These are phyloP conservation scores for Meiosimyza platycephala DNA, from an alignment of 2,888 invertebrate genomes.

Conservation along the genomic window DNA sequence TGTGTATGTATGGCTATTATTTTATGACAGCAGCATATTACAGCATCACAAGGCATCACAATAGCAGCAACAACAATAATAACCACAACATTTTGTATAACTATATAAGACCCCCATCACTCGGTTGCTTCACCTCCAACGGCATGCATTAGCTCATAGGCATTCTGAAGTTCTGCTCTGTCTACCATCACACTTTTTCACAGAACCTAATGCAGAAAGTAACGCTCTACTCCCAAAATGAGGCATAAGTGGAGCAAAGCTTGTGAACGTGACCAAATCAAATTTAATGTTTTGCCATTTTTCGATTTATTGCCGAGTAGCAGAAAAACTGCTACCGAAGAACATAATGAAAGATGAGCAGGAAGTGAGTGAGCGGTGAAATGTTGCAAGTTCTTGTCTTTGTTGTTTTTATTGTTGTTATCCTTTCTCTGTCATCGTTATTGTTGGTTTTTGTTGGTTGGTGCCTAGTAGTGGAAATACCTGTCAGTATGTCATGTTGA, in stretches of 20 bases:
- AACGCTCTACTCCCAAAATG: slow-evolving; percentile 50
- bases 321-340: slow-evolving; percentile 12
- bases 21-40: slow-evolving; percentile 56
- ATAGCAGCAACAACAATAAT: slow-evolving; percentile 20
- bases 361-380: slow-evolving; percentile 35
- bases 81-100: not conserved
- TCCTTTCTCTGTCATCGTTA: slow-evolving; percentile 24
- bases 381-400: slow-evolving; percentile 37
- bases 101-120: not conserved
- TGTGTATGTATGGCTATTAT: slow-evolving; percentile 46
- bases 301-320: slow-evolving; percentile 27
- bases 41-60: slow-evolving; percentile 39
- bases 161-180: not conserved
- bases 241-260: slow-evolving; percentile 67
- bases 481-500: slow-evolving; percentile 27
- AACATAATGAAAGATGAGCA: not conserved
- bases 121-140: not conserved
- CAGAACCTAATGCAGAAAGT: slow-evolving; percentile 41
- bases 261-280: slow-evolving; percentile 65
- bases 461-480: slow-evolving; percentile 44
- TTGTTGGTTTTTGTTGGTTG: slow-evolving; percentile 34
- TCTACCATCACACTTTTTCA: slow-evolving; percentile 10
- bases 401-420: slow-evolving; percentile 11
- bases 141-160: not conserved
- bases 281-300: slow-evolving; percentile 59